Evolutionary conservation across 2,797 vertebrate species (phyloP), one percentile per base, ranked within the genome.

Genomic region (Dermochelys coriacea): DNA sequence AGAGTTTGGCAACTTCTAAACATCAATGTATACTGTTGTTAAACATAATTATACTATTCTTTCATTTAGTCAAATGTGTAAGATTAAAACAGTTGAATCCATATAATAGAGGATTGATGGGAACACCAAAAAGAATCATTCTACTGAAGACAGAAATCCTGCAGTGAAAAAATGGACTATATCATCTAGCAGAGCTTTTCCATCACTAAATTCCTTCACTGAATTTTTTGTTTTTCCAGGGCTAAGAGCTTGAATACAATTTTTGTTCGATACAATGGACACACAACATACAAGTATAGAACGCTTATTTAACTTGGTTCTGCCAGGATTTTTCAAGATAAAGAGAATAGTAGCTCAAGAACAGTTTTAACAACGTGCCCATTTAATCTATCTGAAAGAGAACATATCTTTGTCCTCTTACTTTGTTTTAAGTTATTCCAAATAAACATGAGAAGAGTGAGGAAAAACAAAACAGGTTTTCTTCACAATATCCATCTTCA

Each of bases 21-120:
- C 8, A 74, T 57, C 37, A 4, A 47, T 0, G 0, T 11, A 31
- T 1, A 68, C 23, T 21, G 21, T n/a, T 64, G 7, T 71, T 71
- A 71, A 71, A 41, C 37, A 23, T 21, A 71, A 71, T 71, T 71
- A 71, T 25, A 23, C 21, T 19, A 25, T 71, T 37, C n/a, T 68
- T 41, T 71, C 64, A 71, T 3, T 71, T 23, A 71, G n/a, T 11
- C 68, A 71, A 41, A 41, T 71, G 37, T 12, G 37, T 71, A 41
- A 71, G n/a, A 41, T 71, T 41, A 41, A 71, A 71, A 37, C 11
- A 68, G 19, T 68, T 54, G 37, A 55, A 41, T 29, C 8, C 5
- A 54, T 3, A 5, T 3, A 12, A 31, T 82, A 54, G 7, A 45
- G 1, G 8, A 57, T 41, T 29, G 15, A 2, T 4, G n/a, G 1